Conservation (phyloP, 2,797 vertebrate species). For the Corythornis leucogaster region DNA sequence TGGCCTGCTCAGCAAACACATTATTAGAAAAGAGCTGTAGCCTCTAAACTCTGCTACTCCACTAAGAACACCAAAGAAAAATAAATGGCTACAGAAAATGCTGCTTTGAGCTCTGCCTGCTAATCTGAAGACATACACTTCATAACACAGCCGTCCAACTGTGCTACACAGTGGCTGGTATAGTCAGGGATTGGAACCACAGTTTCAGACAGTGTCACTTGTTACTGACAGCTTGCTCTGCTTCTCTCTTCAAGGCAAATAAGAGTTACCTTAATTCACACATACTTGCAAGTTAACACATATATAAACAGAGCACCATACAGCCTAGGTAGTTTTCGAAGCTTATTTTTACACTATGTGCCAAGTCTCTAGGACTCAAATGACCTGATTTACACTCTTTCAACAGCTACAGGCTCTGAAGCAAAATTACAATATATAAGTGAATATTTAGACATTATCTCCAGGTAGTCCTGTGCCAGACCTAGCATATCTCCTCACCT, state of each 20-base stretch:
- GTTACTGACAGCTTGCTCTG: neutral
- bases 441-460: neutral
- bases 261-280: neutral
- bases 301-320: neutral
- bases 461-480: neutral
- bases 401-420: neutral
- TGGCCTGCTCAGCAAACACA: neutral
- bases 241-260: neutral
- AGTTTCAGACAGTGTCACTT: neutral
- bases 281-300: rapidly evolving
- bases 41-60: neutral
- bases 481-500: slow-evolving; percentile 77
- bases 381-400: neutral
- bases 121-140: neutral
- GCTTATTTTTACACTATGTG: neutral
- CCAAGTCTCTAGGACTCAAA: neutral
- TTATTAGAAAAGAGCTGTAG: neutral
- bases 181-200: neutral
- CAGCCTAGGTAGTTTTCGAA: neutral
- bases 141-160: rapidly evolving
- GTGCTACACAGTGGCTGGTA: neutral
- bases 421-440: rapidly evolving
- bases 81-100: neutral
- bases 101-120: neutral
- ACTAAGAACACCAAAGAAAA: neutral